Conservation (phyloP, 2,797 vertebrate species). For the Phyllotis vaccarum region DNA sequence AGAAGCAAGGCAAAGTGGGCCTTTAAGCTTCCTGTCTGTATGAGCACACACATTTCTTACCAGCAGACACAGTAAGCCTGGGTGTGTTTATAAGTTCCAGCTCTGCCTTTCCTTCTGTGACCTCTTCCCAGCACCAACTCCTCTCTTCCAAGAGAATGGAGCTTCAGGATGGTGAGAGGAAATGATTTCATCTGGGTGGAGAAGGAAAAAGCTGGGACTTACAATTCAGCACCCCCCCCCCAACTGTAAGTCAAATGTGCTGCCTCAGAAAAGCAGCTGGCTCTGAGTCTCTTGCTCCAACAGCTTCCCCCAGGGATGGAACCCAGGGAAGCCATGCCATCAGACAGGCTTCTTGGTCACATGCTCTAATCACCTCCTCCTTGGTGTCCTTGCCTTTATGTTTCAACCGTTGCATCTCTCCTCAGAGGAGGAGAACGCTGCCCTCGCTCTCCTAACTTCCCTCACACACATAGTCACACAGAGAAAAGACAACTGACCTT, state of each 20-base stretch:
- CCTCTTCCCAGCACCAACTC: neutral
- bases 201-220: constrained; percentile 50
- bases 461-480: neutral
- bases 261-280: constrained; percentile 73
- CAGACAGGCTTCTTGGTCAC: neutral
- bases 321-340: neutral
- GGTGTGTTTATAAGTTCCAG: constrained; percentile 60
- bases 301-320: neutral
- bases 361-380: neutral
- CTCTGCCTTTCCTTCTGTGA: neutral
- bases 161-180: constrained; percentile 66
- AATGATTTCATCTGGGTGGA: constrained; percentile 75
- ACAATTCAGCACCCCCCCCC: neutral
- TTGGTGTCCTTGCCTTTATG: neutral
- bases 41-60: constrained; percentile 8
- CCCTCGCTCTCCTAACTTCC: neutral
- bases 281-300: neutral
- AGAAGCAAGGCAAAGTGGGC: neutral
- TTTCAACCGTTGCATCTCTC: neutral
- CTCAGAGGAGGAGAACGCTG: neutral
- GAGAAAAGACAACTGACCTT: neutral
- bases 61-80: constrained; percentile 44
- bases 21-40: constrained; percentile 63
- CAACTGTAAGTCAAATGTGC: constrained; percentile 58
- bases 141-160: constrained; percentile 61